Conservation (phyloP, 2,888 invertebrate genomes). For the Acronicta psi region DNA sequence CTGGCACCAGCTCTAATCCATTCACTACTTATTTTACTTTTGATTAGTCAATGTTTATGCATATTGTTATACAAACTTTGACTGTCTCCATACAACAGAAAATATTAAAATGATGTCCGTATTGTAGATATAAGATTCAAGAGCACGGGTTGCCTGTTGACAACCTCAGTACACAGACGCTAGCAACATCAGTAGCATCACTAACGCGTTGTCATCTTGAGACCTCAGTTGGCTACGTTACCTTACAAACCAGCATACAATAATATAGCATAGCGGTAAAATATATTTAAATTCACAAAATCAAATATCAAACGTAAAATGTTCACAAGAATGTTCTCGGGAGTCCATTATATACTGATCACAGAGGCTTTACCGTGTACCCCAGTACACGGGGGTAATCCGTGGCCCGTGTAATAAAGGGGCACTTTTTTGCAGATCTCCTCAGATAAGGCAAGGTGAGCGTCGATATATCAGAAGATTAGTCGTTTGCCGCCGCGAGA, state of each 20-base stretch:
- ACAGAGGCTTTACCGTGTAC: constrained; percentile 60
- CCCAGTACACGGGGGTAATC: constrained; percentile 68
- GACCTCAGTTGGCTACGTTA: too few species aligned
- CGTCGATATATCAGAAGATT: constrained; percentile 87
- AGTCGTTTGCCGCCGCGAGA: constrained; percentile 79
- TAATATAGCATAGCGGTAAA: background rate
- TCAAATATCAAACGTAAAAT: constrained; percentile 8
- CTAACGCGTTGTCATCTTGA: too few species aligned
- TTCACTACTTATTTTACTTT: too few species aligned
- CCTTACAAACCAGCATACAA: background rate
- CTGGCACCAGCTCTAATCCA: too few species aligned
- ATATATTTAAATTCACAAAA: background rate
- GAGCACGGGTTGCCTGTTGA: too few species aligned
- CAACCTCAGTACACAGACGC: too few species aligned
- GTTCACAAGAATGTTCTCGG: constrained; percentile 9
- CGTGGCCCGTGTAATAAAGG: constrained; percentile 75
- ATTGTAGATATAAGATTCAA: too few species aligned
- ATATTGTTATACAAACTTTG: too few species aligned
- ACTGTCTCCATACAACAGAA: too few species aligned
- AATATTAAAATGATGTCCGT: too few species aligned
- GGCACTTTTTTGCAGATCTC: constrained; percentile 82
- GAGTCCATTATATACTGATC: constrained; percentile 57
- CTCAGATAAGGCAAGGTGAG: constrained; percentile 84
- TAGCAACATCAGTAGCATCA: too few species aligned
- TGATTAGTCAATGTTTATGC: too few species aligned